Base-by-base conservation (phyloP, 2,888 invertebrate species). In the Acleris sparsana region DNA sequence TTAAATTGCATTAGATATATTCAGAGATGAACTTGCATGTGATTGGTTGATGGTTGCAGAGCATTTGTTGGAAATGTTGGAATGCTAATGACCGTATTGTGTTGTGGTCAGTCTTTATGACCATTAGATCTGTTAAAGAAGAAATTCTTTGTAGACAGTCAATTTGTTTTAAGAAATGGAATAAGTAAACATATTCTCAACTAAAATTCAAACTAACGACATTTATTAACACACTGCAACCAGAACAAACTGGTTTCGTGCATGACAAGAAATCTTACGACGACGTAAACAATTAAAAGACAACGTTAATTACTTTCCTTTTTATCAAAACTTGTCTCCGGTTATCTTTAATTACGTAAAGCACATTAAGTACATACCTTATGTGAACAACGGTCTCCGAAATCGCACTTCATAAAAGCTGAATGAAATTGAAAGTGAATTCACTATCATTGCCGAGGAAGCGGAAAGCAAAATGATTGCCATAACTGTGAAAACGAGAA, bases 401-500 rank as follows among this genome's bases (percentile, higher is more conserved):
- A 66, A 60, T 55, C 44, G 43, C 33, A 49, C 59, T 61, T 48
- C 53, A 53, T 57, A 66, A 66, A 66, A 62, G 52, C 16, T 69
- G 69, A 76, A 77, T 72, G 76, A 84, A 82, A 85, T 75, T 72
- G 81, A 86, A 81, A 86, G 85, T 80, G 71, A 73, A 73, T 72
- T 77, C 74, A 69, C 72, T 73, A 75, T 78, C 73, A 73, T 72
- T 75, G 71, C 68, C 66, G 69, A 67, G 67, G 68, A 69, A 70
- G 75, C 73, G 76, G 76, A 79, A 77, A 80, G 70, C 62, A 63
- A 67, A 71, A 71, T 71, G 75, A 76, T 71, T 62, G 63, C 66
- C 53, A 61, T 69, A 70, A 69, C 71, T 52, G 65, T 61, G 66
- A 55, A 59, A 59, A 49, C 58, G 18, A 49, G 58, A 57, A 22